Evolutionary conservation across 2,797 vertebrate genomes (phyloP).

Genomic region (Eleutherodactylus coqui): DNA sequence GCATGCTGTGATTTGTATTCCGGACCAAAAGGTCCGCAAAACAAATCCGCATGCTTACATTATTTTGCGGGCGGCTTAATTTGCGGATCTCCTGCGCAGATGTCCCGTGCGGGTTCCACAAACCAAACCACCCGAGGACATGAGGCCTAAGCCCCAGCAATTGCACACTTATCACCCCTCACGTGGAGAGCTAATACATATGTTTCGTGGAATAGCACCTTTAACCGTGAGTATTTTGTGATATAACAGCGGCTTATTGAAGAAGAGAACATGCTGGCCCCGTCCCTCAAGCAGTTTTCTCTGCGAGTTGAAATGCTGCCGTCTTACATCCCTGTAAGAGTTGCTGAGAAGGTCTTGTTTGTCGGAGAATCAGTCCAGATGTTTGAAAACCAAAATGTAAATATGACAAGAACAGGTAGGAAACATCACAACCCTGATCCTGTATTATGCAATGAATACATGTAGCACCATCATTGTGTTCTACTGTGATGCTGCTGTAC

Average conservation of each 20-base stretch:
- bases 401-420: slow-evolving; percentile 90
- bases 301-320: slow-evolving; percentile 94
- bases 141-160: too few species aligned
- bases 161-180: too few species aligned
- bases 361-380: slow-evolving; percentile 99
- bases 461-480: neutral
- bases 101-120: too few species aligned
- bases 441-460: neutral
- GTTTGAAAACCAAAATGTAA: slow-evolving; percentile 98
- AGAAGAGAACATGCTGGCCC: slow-evolving; percentile 98
- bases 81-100: too few species aligned
- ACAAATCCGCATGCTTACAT: too few species aligned
- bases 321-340: slow-evolving; percentile 93
- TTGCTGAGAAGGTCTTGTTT: slow-evolving; percentile 98
- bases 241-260: slow-evolving; percentile 88
- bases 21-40: too few species aligned
- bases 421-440: neutral
- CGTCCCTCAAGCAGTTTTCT: slow-evolving; percentile 96
- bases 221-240: too few species aligned
- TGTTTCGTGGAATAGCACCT: too few species aligned
- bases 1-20: too few species aligned
- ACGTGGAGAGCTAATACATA: too few species aligned
- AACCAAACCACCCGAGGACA: too few species aligned
- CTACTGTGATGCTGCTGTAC: neutral
- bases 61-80: too few species aligned